Evolutionary conservation across 2,797 vertebrate species (phyloP), one percentile per base, ranked within the genome.

Genomic region (Okamejei kenojei): DNA sequence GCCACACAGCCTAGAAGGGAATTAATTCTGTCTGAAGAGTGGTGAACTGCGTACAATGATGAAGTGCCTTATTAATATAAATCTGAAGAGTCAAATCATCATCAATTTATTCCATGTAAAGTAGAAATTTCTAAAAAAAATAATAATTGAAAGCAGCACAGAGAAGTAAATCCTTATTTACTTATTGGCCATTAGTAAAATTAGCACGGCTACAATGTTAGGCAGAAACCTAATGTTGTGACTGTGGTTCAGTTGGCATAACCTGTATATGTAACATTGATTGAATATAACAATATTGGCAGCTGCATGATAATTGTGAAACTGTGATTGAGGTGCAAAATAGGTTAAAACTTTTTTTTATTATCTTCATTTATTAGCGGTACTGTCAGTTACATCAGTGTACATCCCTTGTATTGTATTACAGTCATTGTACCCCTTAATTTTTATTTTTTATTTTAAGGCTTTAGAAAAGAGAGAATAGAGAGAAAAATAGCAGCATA

Each of bases 311-410:
- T 58, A 84, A 84, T 58, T 84, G 81, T 11, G 1, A 61, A 29
- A 84, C 21, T 84, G 81, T 23, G 9, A 29, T 84, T 84, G 81
- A 84, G 81, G 81, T 26, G 21, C 29, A 84, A 84, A 58, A 54
- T 84, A 61, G 81, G 81, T 61, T 54, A 84, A 84, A 26, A 45
- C n/a, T n/a, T n/a, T n/a, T n/a, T n/a, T n/a, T n/a, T n/a, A n/a
- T n/a, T n/a, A n/a, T n/a, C n/a, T n/a, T n/a, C n/a, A n/a, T n/a
- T n/a, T n/a, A n/a, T n/a, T n/a, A n/a, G n/a, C n/a, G n/a, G n/a
- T n/a, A n/a, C n/a, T n/a, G n/a, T n/a, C n/a, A n/a, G n/a, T n/a
- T n/a, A n/a, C n/a, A n/a, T n/a, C n/a, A n/a, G n/a, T n/a, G n/a
- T n/a, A n/a, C n/a, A n/a, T n/a, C n/a, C n/a, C n/a, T n/a, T n/a